Percentiles rank a stretch among this genome's conserved stretches.
phyloP scores from a whole-genome alignment of 2,888 invertebrate genomes.

The Melanchra persicariae region DNA sequence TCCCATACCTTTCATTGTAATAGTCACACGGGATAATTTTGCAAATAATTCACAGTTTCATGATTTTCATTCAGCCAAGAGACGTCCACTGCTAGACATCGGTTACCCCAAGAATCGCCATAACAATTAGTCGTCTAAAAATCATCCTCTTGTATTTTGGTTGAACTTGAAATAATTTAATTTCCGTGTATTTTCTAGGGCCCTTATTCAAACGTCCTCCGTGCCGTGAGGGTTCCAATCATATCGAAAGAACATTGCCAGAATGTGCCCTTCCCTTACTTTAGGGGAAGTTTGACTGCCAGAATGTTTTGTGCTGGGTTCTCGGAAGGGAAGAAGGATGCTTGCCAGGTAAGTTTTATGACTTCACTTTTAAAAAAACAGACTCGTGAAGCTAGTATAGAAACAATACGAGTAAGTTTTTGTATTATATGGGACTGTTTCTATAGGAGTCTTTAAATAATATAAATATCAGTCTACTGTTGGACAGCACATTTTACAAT shows the following conservation, averaged over 20 bases:
- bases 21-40: not conserved
- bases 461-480: not conserved
- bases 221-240: constrained; percentile 85
- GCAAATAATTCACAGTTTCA: not conserved
- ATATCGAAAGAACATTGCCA: constrained; percentile 85
- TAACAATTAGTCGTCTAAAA: not conserved
- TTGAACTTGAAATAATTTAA: not conserved
- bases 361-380: not conserved
- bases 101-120: not conserved
- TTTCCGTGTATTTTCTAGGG: constrained; percentile 74
- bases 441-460: not conserved
- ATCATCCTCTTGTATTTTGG: not conserved
- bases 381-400: not conserved
- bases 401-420: too few species aligned
- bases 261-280: constrained; percentile 84
- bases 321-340: constrained; percentile 83
- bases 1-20: not conserved
- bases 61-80: not conserved
- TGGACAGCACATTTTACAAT: not conserved
- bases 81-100: not conserved
- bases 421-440: too few species aligned
- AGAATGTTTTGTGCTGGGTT: constrained; percentile 89
- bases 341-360: constrained; percentile 81
- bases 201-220: constrained; percentile 80
- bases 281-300: constrained; percentile 80